A percentile compares a stretch with the other conserved stretches of the same genome.
Evolutionary conservation across 1,140 invertebrate species (phyloP).

Genomic region (Campodea augens): DNA sequence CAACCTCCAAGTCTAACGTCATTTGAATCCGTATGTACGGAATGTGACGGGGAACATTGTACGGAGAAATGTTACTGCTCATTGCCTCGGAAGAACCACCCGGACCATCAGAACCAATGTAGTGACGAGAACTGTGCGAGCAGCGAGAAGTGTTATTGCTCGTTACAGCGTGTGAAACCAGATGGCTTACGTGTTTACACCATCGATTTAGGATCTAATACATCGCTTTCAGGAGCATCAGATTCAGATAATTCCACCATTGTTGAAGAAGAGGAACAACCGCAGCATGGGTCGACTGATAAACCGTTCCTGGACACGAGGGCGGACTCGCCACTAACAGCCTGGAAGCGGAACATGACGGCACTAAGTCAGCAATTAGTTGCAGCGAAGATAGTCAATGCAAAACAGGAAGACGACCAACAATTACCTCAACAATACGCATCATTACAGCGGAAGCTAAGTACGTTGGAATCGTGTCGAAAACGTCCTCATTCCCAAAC

Average conservation of each 20-base stretch:
- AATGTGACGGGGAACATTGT: neutral
- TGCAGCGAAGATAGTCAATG: too few species aligned
- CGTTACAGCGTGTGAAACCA: constrained; percentile 19
- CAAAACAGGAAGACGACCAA: too few species aligned
- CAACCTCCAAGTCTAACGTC: neutral
- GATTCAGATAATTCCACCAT: neutral
- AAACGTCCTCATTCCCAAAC: too few species aligned
- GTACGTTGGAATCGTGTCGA: too few species aligned
- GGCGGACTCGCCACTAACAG: constrained; percentile 16
- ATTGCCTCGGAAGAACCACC: constrained; percentile 18
- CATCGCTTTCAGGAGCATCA: constrained; percentile 13
- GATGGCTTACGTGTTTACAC: constrained; percentile 22
- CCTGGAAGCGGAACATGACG: constrained; percentile 19
- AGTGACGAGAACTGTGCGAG: constrained; percentile 71
- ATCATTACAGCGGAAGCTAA: too few species aligned
- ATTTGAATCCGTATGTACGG: neutral
- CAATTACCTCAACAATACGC: too few species aligned
- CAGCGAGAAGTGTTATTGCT: constrained; percentile 74
- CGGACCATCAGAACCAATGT: constrained; percentile 11
- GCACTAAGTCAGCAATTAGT: constrained; percentile 18
- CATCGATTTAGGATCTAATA: constrained; percentile 22
- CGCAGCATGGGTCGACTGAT: too few species aligned
- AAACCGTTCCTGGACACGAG: too few species aligned
- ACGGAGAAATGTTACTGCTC: constrained; percentile 60
- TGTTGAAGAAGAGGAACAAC: too few species aligned